Evolutionary conservation across 2,888 invertebrate genomes (phyloP), one percentile per base, ranked within the genome.

Genomic region (Limnephilus rhombicus): DNA sequence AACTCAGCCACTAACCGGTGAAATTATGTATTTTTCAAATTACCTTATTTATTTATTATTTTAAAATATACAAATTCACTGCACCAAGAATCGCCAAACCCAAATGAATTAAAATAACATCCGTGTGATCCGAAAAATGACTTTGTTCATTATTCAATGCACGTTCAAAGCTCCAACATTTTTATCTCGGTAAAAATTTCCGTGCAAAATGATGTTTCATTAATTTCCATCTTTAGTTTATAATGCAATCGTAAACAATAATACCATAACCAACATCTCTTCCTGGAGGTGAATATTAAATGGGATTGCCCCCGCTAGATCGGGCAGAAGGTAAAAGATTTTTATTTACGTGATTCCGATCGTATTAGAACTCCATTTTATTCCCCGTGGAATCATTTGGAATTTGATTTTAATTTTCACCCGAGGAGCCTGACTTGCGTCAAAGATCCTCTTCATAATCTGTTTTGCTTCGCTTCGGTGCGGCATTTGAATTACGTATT

Each of bases 351-450:
- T 18, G 9, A 3, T 41, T 83, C 9, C 41, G 24, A 83, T 83
- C 83, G 37, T 34, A 83, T 83, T 83, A 83, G 37, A 83, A 83
- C 37, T 41, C 24, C 83, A 24, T 83, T 83, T 83, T 83, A 83
- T 83, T 37, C 18, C 41, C 83, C 24, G 18, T 13, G 41, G 83
- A 83, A 7, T 11, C 83, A 18, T 83, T 18, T 18, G 15, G 18
- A 11, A 34, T 31, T 83, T 83, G 34, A 83, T 83, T 83, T 1
- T 83, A 34, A 34, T 37, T 34, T 83, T 83, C 83, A 83, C 18
- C n/a, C 37, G 37, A 24, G 7, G 37, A 37, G 11, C 83, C 83
- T 34, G 31, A 83, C 41, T 41, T 83, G 37, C 83, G 37, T 83
- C 41, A 41, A 83, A 34, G 83, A 37, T 34, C 41, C 37, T 15